Evolutionary conservation across 1,140 invertebrate species (phyloP).

Genomic region (Chlorops oryzae): DNA sequence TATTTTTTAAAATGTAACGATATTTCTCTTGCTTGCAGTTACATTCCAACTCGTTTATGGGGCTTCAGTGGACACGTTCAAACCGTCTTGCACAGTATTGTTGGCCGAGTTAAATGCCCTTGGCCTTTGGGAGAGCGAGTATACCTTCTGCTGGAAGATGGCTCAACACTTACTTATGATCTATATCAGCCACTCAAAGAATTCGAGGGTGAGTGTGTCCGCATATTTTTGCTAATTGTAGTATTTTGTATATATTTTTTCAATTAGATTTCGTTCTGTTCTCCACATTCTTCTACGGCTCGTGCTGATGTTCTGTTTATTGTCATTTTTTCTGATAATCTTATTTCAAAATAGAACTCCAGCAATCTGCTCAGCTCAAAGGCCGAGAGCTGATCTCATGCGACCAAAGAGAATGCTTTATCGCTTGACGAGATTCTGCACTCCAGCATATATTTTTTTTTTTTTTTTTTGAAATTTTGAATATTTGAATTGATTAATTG

Average conservation of each 20-base stretch:
- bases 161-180: constrained; percentile 86
- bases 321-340: too few relatives aligned
- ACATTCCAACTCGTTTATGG: constrained; percentile 84
- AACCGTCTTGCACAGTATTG: constrained; percentile 83
- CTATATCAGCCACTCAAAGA: constrained; percentile 73
- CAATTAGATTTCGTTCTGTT: too few relatives aligned
- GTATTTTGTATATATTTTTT: constrained; percentile 4
- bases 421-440: too few relatives aligned
- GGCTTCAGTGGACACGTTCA: constrained; percentile 91
- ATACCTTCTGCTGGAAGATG: constrained; percentile 67
- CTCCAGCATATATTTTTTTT: too few relatives aligned
- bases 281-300: too few relatives aligned
- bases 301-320: too few relatives aligned
- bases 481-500: background rate
- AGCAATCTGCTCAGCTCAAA: too few relatives aligned
- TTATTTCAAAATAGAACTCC: too few relatives aligned
- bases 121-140: constrained; percentile 78
- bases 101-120: constrained; percentile 77
- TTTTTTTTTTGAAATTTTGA: background rate
- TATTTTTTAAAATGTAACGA: background rate
- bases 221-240: too few relatives aligned
- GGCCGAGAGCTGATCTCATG: too few relatives aligned
- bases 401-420: too few relatives aligned
- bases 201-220: constrained; percentile 58
- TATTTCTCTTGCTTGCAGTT: constrained; percentile 56